phyloP scores from a whole-genome alignment of 1,140 invertebrate species.

The Neodiprion pinetum region DNA sequence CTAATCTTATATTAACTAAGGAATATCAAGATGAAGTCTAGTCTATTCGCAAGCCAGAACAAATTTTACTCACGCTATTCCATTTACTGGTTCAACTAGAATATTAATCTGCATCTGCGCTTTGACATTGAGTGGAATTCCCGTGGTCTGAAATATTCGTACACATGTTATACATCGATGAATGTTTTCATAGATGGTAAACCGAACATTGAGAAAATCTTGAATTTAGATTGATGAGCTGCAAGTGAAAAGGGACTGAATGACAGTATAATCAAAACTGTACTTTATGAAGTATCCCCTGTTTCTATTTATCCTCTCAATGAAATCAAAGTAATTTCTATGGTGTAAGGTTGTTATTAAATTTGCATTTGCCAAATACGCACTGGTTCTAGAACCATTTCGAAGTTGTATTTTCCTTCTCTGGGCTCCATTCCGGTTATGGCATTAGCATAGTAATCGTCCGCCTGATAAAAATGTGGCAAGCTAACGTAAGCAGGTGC shows the following conservation, averaged over 20 bases:
- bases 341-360: no score
- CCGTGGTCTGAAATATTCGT: conserved; percentile 59
- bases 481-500: conserved; percentile 84
- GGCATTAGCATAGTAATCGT: conserved; percentile 68
- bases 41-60: neutral
- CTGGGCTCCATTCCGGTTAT: conserved; percentile 77
- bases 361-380: neutral
- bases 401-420: conserved; percentile 72
- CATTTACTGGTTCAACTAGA: conserved; percentile 64
- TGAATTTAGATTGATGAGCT: no score
- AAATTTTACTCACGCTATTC: conserved; percentile 63
- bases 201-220: neutral
- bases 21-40: no score
- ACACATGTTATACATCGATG: neutral
- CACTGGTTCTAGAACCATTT: conserved; percentile 76
- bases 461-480: conserved; percentile 87
- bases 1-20: no score
- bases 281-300: no score
- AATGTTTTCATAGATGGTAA: conserved; percentile 17
- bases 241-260: no score
- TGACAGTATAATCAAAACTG: no score
- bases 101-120: conserved; percentile 80
- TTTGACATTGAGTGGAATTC: conserved; percentile 72
- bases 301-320: no score
- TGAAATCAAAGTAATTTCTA: no score